Evolutionary conservation across 2,797 vertebrate genomes (phyloP).

Genomic region (Pipistrellus kuhlii): DNA sequence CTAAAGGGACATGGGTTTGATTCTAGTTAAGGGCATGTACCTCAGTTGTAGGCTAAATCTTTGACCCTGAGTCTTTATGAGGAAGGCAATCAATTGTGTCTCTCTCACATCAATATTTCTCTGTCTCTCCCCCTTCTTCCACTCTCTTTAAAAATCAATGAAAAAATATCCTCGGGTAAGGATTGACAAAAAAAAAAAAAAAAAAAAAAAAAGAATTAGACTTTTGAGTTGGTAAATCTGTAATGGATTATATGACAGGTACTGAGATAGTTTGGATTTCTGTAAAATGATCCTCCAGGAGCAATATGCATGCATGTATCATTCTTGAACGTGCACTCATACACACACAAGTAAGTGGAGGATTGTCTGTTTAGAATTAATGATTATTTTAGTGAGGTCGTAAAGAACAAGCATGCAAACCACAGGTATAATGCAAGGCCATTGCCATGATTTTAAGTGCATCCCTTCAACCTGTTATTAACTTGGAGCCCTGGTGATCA

Average conservation of each 20-base stretch:
- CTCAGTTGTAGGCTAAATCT: too few relatives aligned
- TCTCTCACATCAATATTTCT: too few relatives aligned
- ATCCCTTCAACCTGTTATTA: conserved; percentile 58
- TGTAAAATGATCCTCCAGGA: conserved; percentile 40
- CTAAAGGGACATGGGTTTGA: too few relatives aligned
- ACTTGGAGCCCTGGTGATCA: conserved; percentile 56
- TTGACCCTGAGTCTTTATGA: too few relatives aligned
- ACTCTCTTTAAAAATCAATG: too few relatives aligned
- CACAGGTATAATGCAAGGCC: conserved; percentile 12
- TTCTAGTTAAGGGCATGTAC: too few relatives aligned
- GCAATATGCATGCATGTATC: not conserved
- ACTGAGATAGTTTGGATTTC: conserved; percentile 16
- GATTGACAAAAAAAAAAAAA: not conserved
- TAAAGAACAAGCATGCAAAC: not conserved
- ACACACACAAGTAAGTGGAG: not conserved
- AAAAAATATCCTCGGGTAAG: too few relatives aligned
- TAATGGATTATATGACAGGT: not conserved
- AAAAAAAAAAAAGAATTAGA: not conserved
- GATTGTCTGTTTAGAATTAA: conserved; percentile 13
- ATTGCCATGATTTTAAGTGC: conserved; percentile 38
- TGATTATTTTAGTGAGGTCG: conserved; percentile 42
- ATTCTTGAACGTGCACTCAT: accelerated
- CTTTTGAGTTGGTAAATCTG: not conserved
- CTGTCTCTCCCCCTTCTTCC: too few relatives aligned
- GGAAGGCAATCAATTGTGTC: too few relatives aligned